Percentiles rank a stretch among this genome's conserved stretches.
Evolutionary conservation across 1,140 invertebrate genomes (phyloP).

Genomic region (Nautilus pompilius): DNA sequence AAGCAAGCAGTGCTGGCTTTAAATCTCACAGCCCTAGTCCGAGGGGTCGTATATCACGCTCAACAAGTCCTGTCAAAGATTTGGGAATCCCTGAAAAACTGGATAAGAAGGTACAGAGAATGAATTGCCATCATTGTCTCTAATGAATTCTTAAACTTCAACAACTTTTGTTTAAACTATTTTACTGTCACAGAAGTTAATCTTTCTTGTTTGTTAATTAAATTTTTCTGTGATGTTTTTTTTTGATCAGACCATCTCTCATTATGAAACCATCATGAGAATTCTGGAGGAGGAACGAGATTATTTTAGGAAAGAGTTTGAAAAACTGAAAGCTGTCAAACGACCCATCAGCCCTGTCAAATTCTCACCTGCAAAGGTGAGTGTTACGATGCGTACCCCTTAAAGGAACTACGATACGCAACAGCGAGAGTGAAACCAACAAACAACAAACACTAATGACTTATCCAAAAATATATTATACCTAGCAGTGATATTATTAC

Average conservation of each 20-base stretch:
- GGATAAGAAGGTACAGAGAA: conserved; percentile 1
- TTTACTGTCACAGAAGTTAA: too few species aligned
- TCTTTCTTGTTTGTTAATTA: too few species aligned
- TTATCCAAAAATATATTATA: not conserved
- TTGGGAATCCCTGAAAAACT: conserved; percentile 10
- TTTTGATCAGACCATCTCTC: conserved; percentile 29
- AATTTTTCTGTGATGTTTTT: too few species aligned
- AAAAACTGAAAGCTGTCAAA: conserved; percentile 35
- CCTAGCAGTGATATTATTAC: not conserved
- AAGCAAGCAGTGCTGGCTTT: conserved; percentile 18
- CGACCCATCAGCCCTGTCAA: conserved; percentile 32
- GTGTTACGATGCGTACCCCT: too few species aligned
- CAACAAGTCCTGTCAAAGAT: conserved; percentile 34
- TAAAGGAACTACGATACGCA: too few species aligned
- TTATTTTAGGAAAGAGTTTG: conserved; percentile 51
- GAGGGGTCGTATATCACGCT: conserved; percentile 20
- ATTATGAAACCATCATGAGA: conserved; percentile 45
- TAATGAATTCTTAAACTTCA: too few species aligned
- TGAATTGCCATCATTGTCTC: not conserved
- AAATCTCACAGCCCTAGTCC: conserved; percentile 23
- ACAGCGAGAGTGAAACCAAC: not conserved
- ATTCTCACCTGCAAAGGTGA: conserved; percentile 39
- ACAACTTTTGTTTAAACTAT: too few species aligned
- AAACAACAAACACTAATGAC: not conserved
- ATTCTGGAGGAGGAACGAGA: conserved; percentile 52